These are phyloP conservation scores for Drosophila anomelani DNA, from an alignment of 2,888 invertebrate species.

Conservation along the genomic window DNA sequence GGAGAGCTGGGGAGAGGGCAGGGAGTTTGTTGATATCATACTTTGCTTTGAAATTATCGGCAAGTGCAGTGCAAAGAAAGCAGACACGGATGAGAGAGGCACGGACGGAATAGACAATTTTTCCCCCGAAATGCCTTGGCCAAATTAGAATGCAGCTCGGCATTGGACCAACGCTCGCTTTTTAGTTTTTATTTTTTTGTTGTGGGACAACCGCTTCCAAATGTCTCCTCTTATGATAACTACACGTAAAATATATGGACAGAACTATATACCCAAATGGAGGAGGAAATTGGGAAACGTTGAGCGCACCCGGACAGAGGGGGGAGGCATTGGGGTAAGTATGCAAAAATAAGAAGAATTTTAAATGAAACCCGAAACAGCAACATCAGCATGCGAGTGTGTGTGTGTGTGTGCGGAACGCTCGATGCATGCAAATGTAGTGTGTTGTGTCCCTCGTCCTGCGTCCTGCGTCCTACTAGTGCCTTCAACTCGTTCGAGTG, in stretches of 20 bases:
- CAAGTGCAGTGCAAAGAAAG: conserved; percentile 31
- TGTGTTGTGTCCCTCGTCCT: conserved; percentile 19
- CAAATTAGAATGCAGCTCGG: conserved; percentile 48
- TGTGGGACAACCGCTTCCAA: conserved; percentile 29
- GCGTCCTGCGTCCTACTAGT: conserved; percentile 23
- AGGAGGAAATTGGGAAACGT: conserved; percentile 44
- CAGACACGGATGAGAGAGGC: conserved; percentile 16
- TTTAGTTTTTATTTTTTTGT: neutral
- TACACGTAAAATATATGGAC: conserved; percentile 48
- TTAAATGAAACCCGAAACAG: conserved; percentile 72
- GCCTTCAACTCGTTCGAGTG: conserved; percentile 38
- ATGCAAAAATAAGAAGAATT: conserved; percentile 73
- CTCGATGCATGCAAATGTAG: conserved; percentile 72
- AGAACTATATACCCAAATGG: conserved; percentile 48
- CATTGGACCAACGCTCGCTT: conserved; percentile 3
- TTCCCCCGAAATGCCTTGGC: conserved; percentile 15
- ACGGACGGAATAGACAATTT: conserved; percentile 24
- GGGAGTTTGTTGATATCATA: conserved; percentile 12
- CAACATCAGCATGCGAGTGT: conserved; percentile 46
- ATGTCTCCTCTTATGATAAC: conserved; percentile 69
- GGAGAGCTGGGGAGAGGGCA: neutral
- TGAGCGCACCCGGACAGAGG: conserved; percentile 17
- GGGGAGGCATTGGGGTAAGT: conserved; percentile 45
- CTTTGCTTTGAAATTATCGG: conserved; percentile 39
- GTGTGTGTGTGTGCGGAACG: conserved; percentile 36